Evolutionary conservation across 2,797 vertebrate genomes (phyloP), one percentile per base, ranked within the genome.

Genomic region (Pempheris klunzingeri): DNA sequence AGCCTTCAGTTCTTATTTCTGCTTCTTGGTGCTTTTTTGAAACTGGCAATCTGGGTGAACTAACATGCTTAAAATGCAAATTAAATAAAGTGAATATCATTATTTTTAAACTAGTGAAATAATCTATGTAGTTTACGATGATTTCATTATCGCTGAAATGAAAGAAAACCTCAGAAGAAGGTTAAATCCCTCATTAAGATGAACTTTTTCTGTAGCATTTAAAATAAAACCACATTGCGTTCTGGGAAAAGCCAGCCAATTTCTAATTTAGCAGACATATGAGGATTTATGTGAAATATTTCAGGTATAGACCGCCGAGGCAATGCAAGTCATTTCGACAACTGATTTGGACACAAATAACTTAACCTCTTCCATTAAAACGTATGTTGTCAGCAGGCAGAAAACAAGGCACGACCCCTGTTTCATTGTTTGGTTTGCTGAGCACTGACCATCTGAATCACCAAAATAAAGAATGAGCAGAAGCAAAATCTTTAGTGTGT

Each of bases 401-500:
- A 67, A 60, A 59, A 76, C 24, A 72, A 64, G 39, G 28, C 47
- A 13, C 9, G 22, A 67, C 63, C 62, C 32, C 1, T 2, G 47
- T 58, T 68, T 65, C 32, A 49, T 61, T 32, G 71, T 78, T 78
- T 57, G n/a, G 30, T 78, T 71, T 54, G 36, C 58, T 22, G 11
- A 82, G 71, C 43, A 20, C 44, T 82, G 87, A 87, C 84, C 87
- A 57, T 64, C 46, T 15, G 43, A 89, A 82, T 70, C 67, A 32
- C 36, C 14, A 24, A 57, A 76, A 75, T 32, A 59, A 58, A 77
- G 63, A 71, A 54, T 12, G 5, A 77, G 50, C 65, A 67, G 11
- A 70, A 61, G 60, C 71, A 43, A 71, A 82, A 85, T 86, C 84
- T 84, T 82, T 28, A 67, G 34, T 49, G 77, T 83, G 74, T 86